Conservation (phyloP, 2,113 vertebrate genomes). For the Scopus umbretta region DNA sequence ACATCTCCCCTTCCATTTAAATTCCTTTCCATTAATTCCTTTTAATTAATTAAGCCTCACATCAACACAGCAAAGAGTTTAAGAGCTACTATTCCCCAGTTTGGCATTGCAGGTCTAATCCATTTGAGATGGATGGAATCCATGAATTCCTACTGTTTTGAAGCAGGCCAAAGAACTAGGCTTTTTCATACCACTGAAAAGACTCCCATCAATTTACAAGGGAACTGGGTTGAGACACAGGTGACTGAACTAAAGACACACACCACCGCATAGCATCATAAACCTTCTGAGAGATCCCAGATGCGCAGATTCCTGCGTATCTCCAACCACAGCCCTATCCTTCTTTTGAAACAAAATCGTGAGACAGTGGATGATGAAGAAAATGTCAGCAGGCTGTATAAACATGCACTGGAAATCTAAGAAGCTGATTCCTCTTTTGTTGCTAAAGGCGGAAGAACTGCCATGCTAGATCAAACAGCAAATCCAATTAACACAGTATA, state of each 20-base stretch:
- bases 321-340: background rate
- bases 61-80: background rate
- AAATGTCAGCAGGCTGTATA: background rate
- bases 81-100: background rate
- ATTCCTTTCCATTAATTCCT: background rate
- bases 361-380: background rate
- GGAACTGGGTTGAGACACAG: background rate
- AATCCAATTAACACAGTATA: constrained; percentile 25
- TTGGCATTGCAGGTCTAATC: background rate
- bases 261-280: background rate
- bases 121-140: background rate
- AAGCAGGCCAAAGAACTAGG: background rate
- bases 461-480: constrained; percentile 24
- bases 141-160: background rate
- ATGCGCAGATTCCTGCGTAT: background rate
- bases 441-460: background rate
- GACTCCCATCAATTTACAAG: background rate
- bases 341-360: background rate
- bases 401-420: constrained; percentile 11
- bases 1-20: background rate
- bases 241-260: background rate
- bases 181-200: background rate
- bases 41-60: constrained; percentile 23
- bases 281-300: background rate
- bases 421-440: background rate